Evolutionary conservation across 1,140 invertebrate species (phyloP).

Genomic region (Achatina immaculata): DNA sequence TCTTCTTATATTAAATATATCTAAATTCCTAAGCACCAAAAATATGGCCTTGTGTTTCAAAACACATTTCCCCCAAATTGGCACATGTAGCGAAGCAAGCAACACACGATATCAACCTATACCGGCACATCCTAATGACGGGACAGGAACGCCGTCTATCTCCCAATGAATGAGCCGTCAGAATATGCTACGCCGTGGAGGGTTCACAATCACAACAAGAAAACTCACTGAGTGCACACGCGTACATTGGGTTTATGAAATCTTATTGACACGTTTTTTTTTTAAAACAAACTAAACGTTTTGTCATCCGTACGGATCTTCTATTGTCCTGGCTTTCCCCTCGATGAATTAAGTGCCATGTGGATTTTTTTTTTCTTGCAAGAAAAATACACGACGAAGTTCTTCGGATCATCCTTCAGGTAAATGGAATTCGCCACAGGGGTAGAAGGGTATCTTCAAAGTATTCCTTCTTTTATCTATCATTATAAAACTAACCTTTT

Average conservation of each 20-base stretch:
- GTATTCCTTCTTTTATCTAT: too few species aligned
- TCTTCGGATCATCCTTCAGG: not conserved
- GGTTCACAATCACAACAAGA: not conserved
- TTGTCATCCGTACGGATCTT: not conserved
- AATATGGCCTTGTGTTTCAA: too few species aligned
- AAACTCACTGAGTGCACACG: not conserved
- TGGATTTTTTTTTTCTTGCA: conserved; percentile 17
- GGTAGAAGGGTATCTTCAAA: not conserved
- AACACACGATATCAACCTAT: not conserved
- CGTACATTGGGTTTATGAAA: not conserved
- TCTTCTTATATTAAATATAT: too few species aligned
- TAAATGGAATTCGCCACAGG: not conserved
- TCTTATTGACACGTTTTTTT: not conserved
- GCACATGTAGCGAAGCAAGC: not conserved
- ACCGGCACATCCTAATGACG: not conserved
- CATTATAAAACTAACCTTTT: too few species aligned
- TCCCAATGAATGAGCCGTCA: not conserved
- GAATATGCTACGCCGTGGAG: too few species aligned
- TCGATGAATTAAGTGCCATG: conserved; percentile 16
- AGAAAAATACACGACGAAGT: conserved; percentile 30
- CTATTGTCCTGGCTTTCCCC: not conserved
- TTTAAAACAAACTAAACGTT: not conserved
- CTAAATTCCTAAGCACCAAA: too few species aligned
- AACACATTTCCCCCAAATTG: too few species aligned
- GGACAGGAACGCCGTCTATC: not conserved